A percentile compares a stretch with the other conserved stretches of the same genome.
Evolutionary conservation across 1,140 invertebrate genomes (phyloP).

Genomic region (Psilanteris sp.): DNA sequence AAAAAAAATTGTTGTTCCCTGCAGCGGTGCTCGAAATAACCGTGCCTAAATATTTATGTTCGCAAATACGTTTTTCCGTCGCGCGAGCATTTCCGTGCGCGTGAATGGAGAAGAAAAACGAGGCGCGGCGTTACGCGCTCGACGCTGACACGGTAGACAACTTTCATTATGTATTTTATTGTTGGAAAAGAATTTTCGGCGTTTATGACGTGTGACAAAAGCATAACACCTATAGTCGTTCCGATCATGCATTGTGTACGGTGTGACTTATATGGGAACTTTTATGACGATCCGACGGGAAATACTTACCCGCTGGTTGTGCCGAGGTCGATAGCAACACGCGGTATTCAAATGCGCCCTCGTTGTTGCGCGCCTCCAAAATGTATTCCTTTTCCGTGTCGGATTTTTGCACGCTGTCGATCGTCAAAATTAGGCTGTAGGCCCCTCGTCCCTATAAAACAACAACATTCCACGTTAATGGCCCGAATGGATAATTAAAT

Average conservation of each 20-base stretch:
- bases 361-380: slow-evolving; percentile 83
- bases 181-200: slow-evolving; percentile 43
- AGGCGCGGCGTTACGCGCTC: slow-evolving; percentile 2
- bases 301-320: slow-evolving; percentile 83
- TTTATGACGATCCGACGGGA: slow-evolving; percentile 15
- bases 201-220: slow-evolving; percentile 58
- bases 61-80: slow-evolving; percentile 42
- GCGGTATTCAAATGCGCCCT: slow-evolving; percentile 83
- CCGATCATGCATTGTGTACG: slow-evolving; percentile 65
- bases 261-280: slow-evolving; percentile 40
- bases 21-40: neutral
- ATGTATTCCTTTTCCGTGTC: slow-evolving; percentile 86
- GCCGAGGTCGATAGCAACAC: slow-evolving; percentile 86
- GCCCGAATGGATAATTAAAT: too few relatives aligned
- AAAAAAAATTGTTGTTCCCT: too few relatives aligned
- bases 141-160: slow-evolving; percentile 31
- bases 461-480: too few relatives aligned
- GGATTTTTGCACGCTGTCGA: slow-evolving; percentile 85
- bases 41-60: slow-evolving; percentile 24
- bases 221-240: slow-evolving; percentile 52
- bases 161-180: slow-evolving; percentile 57
- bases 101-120: slow-evolving; percentile 30
- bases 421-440: slow-evolving; percentile 84
- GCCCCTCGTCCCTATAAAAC: slow-evolving; percentile 82
- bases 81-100: slow-evolving; percentile 16